A percentile compares a stretch with the other conserved stretches of the same genome.
Conservation (phyloP, 2,888 invertebrate genomes). For the Pseudanteris insignis region DNA sequence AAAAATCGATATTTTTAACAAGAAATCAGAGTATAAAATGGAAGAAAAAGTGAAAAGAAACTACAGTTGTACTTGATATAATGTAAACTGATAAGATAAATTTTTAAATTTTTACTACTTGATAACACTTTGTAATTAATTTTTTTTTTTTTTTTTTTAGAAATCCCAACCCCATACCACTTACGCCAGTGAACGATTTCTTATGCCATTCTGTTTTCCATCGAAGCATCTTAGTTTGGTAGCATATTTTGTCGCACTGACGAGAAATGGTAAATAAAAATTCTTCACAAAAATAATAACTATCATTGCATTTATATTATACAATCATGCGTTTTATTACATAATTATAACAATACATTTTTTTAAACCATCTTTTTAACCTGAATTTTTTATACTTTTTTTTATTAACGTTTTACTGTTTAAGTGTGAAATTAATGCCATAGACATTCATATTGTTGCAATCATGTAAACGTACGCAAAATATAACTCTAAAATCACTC, state of each 20-base stretch:
- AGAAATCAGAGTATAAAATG: too few relatives aligned
- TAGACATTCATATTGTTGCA: conserved; percentile 33
- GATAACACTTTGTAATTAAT: conserved; percentile 62
- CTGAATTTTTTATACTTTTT: neutral
- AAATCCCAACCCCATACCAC: conserved; percentile 65
- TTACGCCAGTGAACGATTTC: conserved; percentile 57
- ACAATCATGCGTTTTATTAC: conserved; percentile 32
- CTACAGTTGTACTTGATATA: too few relatives aligned
- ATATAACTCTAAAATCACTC: conserved; percentile 42
- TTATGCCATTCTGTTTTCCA: conserved; percentile 53
- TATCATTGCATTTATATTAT: conserved; percentile 33
- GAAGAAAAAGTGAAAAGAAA: too few relatives aligned
- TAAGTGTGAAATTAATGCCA: too few relatives aligned
- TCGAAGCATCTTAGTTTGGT: conserved; percentile 34
- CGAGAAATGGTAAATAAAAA: conserved; percentile 44
- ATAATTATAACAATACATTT: conserved; percentile 36
- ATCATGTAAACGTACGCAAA: conserved; percentile 35
- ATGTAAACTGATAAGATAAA: too few relatives aligned
- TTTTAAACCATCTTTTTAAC: too few relatives aligned
- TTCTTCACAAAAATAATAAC: conserved; percentile 38
- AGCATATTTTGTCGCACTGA: conserved; percentile 34
- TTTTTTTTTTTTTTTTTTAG: conserved; percentile 54
- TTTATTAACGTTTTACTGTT: neutral
- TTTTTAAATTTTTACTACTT: conserved; percentile 63
- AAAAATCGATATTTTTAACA: too few relatives aligned